Evolutionary conservation across 2,797 vertebrate species (phyloP).

Genomic region (Microhierax caerulescens): DNA sequence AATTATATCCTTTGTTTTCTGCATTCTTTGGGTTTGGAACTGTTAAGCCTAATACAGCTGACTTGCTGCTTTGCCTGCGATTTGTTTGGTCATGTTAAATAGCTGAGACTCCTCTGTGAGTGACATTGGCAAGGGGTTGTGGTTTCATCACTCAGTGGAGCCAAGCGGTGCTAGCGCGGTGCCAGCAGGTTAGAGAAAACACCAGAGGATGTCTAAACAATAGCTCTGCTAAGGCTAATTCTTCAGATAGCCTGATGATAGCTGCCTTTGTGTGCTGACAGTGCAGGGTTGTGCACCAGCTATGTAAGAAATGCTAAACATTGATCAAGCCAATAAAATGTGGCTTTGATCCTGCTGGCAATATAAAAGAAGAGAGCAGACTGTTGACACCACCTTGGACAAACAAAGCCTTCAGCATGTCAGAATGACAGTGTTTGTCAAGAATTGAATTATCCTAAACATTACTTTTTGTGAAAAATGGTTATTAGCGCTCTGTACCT

Average conservation of each 20-base stretch:
- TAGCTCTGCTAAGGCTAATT: neutral
- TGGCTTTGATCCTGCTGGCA: neutral
- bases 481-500: rapidly evolving
- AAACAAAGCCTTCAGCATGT: neutral
- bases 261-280: neutral
- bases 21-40: slow-evolving; percentile 48
- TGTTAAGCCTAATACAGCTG: slow-evolving; percentile 49
- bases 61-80: neutral
- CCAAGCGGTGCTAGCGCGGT: neutral
- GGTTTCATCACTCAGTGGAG: neutral
- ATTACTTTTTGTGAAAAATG: rapidly evolving
- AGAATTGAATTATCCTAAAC: neutral
- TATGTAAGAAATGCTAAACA: neutral
- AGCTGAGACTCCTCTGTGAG: neutral
- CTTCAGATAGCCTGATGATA: neutral
- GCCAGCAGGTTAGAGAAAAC: neutral
- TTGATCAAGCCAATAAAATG: neutral
- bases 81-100: slow-evolving; percentile 30
- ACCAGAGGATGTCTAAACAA: neutral
- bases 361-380: neutral
- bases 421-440: neutral
- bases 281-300: neutral
- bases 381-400: neutral
- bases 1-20: slow-evolving; percentile 67
- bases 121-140: neutral